Evolutionary conservation across 2,797 vertebrate genomes (phyloP), one percentile per base, ranked within the genome.

Genomic region (Propithecus perrieri): DNA sequence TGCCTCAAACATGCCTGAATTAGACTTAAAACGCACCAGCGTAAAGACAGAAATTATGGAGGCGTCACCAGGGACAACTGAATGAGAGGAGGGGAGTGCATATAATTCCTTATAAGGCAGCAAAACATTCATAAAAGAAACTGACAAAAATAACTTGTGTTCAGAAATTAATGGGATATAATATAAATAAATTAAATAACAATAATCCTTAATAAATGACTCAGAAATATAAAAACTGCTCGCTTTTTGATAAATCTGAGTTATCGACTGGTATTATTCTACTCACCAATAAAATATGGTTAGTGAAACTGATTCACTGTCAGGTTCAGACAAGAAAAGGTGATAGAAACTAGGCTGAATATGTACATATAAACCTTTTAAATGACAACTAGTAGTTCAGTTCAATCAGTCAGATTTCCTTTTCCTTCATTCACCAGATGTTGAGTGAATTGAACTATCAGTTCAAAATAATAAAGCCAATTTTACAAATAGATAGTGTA

Each of bases 1-100:
- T 96, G 90, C 89, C 97, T 96, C 91, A 96, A 88, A 96, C 71
- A 97, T 96, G 95, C 74, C 81, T 97, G 97, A 97, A 96, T 98
- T 97, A 97, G 93, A 96, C 92, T 97, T 91, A 96, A 84, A 98
- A 86, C 67, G 87, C 0, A 0, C 53, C 97, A 98, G 59, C 26
- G 35, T 92, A 96, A 90, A 97, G 76, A 85, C 69, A 97, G 96
- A 91, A 97, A 97, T 94, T 84, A 97, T 63, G 93, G 53, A 80
- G 92, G 96, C 67, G 83, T 98, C 96, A 97, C 5, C 93, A 98
- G 86, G 97, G 97, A 96, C 69, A 81, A 90, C 84, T 69, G 43
- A 97, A 84, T 74, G 92, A 97, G 88, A 87, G 61, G 92, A 96
- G 65, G 88, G 91, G 97, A 98, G 80, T 15, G 48, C n/a, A 67